Evolutionary conservation across 2,888 invertebrate species (phyloP).

Genomic region (Tanypteryx hageni): DNA sequence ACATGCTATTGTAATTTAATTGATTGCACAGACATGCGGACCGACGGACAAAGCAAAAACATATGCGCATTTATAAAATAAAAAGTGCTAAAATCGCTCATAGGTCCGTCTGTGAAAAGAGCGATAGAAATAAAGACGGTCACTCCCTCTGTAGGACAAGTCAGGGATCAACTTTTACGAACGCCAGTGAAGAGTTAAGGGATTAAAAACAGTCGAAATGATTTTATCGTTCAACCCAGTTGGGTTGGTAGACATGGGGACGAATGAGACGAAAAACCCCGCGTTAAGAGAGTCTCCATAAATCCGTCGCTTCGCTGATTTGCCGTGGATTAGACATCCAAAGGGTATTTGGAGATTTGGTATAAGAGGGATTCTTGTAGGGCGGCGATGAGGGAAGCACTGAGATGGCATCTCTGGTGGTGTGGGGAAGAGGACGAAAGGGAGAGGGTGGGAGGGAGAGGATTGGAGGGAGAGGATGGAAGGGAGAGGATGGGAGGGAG

Average conservation of each 20-base stretch:
- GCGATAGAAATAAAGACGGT: no score
- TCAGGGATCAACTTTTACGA: not conserved
- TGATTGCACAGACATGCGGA: no score
- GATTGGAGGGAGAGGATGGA: not conserved
- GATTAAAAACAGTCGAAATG: not conserved
- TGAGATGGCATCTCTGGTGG: no score
- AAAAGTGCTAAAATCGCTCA: no score
- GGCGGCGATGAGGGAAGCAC: no score
- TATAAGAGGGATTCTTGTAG: not conserved
- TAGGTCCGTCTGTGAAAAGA: no score
- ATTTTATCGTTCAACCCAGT: not conserved
- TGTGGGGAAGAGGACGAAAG: no score
- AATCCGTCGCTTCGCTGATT: conserved; percentile 13
- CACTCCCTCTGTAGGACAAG: not conserved
- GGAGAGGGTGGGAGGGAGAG: not conserved
- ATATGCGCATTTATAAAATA: no score
- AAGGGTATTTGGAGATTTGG: not conserved
- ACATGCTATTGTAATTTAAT: no score
- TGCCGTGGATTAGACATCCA: not conserved
- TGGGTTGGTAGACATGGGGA: not conserved
- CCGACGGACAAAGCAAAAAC: no score
- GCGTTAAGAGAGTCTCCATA: not conserved
- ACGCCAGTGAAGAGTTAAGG: not conserved
- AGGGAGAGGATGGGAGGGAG: not conserved
- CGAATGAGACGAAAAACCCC: not conserved